Base-by-base conservation (phyloP, 2,888 invertebrate species). In the Portevinia maculata region DNA sequence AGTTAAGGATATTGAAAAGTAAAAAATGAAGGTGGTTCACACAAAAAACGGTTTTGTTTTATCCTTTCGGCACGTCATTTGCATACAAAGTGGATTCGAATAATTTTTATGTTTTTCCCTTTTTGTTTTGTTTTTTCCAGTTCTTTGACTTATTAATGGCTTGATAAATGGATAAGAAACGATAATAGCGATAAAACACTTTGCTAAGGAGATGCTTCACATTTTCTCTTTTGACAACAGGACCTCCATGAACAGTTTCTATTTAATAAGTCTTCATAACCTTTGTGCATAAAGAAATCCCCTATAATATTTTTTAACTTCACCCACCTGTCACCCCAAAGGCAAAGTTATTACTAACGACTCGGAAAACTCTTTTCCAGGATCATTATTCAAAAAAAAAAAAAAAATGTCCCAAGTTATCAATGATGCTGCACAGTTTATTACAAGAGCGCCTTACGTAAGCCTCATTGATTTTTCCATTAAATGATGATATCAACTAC, bases 381-480 rank as follows among this genome's bases (percentile, higher is more conserved):
- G 30, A 52, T 32, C 64, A 71, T 83, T 76, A 83, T 48, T 83
- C 76, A 83, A 46, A 53, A 34, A 7, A 44, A 28, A 28, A 57
- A 44, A 41, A 53, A 48, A 44, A 55, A 48, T 19, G 7, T 69
- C 28, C 11, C 17, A 11, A 59, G 76, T 71, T 83, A 83, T 83
- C 81, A 81, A 71, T 81, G 70, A 55, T 41, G 59, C 70, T 57
- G 71, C 78, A 78, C 71, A 17, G 64, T 44, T 44, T 65, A 15
- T 28, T 34, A 39, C 4, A 41, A 32, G 62, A 50, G 13, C 50
- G 50, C 53, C 59, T 65, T 55, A 53, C n/a, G 59, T 81, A 83
- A 83, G 81, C 76, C 81, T 71, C 81, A 83, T 83, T 83, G 81
- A 83, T 83, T 83, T 81, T 83, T 71, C 81, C 81, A 83, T 83